Evolutionary conservation across 1,140 invertebrate genomes (phyloP).

Genomic region (Antheraea mylitta): DNA sequence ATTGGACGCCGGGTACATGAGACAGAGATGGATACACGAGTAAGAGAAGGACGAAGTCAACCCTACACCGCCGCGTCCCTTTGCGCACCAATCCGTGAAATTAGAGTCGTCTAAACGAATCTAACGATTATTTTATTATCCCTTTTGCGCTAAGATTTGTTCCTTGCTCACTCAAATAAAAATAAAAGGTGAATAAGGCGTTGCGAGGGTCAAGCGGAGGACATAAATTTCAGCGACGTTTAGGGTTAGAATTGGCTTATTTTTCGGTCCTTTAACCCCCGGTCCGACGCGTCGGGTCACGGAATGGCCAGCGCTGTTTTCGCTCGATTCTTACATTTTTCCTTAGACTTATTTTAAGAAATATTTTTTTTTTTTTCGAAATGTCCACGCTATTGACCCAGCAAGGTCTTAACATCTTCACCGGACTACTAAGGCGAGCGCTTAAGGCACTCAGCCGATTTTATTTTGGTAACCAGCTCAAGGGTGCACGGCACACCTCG

Average conservation of each 20-base stretch:
- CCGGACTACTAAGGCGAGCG: too few relatives aligned
- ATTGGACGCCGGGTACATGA: slow-evolving; percentile 47
- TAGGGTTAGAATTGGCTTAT: slow-evolving; percentile 63
- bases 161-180: slow-evolving; percentile 78
- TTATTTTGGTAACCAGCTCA: too few relatives aligned
- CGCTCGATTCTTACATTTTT: slow-evolving; percentile 16
- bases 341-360: neutral
- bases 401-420: too few relatives aligned
- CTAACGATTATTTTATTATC: slow-evolving; percentile 79
- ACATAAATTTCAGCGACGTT: slow-evolving; percentile 66
- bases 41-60: slow-evolving; percentile 26
- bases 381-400: too few relatives aligned
- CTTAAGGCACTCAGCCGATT: too few relatives aligned
- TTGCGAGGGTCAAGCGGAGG: slow-evolving; percentile 63
- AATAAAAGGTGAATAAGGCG: slow-evolving; percentile 77
- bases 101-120: slow-evolving; percentile 77
- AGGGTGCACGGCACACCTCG: too few relatives aligned
- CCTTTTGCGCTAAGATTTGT: slow-evolving; percentile 78
- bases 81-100: slow-evolving; percentile 75
- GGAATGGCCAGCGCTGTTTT: slow-evolving; percentile 17
- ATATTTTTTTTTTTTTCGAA: too few relatives aligned
- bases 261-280: slow-evolving; percentile 60
- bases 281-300: slow-evolving; percentile 25
- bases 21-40: slow-evolving; percentile 23
- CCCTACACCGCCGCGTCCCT: slow-evolving; percentile 58